Conservation (phyloP, 2,888 invertebrate genomes). For the Heteromurus nitidus region DNA sequence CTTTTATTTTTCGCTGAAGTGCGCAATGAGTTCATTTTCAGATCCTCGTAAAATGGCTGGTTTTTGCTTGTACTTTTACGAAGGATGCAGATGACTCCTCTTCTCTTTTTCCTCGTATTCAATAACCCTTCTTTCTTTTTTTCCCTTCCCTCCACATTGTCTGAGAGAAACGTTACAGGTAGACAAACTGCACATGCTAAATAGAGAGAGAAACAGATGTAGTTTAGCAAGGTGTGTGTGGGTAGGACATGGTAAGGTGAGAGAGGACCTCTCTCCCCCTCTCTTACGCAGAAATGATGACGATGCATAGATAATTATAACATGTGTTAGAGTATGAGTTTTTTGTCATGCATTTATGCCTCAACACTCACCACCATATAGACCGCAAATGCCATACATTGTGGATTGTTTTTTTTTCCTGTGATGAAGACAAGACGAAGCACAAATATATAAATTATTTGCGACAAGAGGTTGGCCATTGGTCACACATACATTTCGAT, state of each 20-base stretch:
- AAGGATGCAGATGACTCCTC: background rate
- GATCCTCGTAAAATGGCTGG: background rate
- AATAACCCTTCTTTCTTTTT: background rate
- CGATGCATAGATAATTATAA: constrained; percentile 2
- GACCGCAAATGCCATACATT: too few species aligned
- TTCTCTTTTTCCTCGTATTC: background rate
- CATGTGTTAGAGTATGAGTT: background rate
- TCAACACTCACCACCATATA: background rate
- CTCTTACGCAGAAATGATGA: constrained; percentile 16
- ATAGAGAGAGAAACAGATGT: too few species aligned
- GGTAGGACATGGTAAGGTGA: background rate
- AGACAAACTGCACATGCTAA: background rate
- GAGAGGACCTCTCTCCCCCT: too few species aligned
- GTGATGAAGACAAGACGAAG: too few species aligned
- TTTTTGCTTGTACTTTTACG: background rate
- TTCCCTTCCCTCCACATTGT: background rate
- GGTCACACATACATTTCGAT: background rate
- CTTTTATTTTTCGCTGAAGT: background rate
- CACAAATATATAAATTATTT: background rate
- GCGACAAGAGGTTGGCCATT: too few species aligned
- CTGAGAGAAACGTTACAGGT: background rate
- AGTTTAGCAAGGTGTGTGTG: background rate
- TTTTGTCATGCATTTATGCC: background rate
- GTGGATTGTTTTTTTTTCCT: too few species aligned
- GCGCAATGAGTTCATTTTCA: background rate